Conservation (phyloP, 2,888 invertebrate species). For the Linnaemya tessellans region DNA sequence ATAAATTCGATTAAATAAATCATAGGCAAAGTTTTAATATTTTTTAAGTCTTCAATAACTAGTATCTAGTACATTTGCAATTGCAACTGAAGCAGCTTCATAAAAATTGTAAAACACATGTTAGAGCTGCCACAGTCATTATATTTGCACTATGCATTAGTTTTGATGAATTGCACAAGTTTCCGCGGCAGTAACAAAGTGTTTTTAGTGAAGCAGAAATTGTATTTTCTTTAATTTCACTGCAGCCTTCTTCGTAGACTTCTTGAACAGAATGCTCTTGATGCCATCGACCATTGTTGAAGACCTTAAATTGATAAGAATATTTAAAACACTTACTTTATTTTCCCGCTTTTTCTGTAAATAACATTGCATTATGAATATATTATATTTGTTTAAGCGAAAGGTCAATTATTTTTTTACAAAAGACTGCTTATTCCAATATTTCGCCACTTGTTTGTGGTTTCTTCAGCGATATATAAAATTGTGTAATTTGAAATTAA, state of each 20-base stretch:
- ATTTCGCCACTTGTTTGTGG: too few species aligned
- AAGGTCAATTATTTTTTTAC: too few species aligned
- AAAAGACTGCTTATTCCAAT: too few species aligned
- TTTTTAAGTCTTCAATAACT: constrained; percentile 8
- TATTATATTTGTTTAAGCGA: too few species aligned
- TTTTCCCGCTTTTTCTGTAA: too few species aligned
- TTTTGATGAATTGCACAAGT: constrained; percentile 88
- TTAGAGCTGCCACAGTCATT: constrained; percentile 59
- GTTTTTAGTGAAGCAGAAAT: constrained; percentile 78
- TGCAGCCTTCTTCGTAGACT: constrained; percentile 89
- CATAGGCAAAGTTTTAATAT: background rate
- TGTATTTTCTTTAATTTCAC: constrained; percentile 86
- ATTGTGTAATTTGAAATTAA: too few species aligned
- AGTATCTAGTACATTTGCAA: background rate
- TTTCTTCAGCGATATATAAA: too few species aligned
- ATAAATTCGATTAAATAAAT: background rate
- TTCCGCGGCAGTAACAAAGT: constrained; percentile 90
- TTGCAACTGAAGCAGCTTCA: constrained; percentile 9
- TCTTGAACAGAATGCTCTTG: constrained; percentile 87
- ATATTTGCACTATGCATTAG: constrained; percentile 8
- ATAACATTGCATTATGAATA: too few species aligned
- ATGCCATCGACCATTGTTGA: constrained; percentile 85
- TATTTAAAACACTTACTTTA: background rate
- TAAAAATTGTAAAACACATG: constrained; percentile 46
- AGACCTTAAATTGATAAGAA: constrained; percentile 67